Evolutionary conservation across 2,888 invertebrate genomes (phyloP).

Genomic region (Coleophora flavipennella): DNA sequence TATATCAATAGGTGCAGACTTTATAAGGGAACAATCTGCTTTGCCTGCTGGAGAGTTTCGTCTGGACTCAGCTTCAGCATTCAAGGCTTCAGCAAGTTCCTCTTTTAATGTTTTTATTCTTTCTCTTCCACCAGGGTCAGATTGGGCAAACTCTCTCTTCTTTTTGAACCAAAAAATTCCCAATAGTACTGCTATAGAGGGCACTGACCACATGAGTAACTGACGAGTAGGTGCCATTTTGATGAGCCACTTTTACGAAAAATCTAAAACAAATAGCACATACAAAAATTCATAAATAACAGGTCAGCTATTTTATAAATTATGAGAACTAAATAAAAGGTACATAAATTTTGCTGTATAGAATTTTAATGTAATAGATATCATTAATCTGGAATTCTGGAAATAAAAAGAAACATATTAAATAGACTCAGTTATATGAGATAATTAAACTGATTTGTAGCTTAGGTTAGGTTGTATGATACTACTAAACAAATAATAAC

Average conservation of each 20-base stretch:
- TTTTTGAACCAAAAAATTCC: slow-evolving; percentile 88
- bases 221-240: slow-evolving; percentile 86
- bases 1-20: slow-evolving; percentile 80
- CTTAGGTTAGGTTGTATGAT: no score
- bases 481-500: no score
- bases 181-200: slow-evolving; percentile 84
- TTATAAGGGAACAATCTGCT: slow-evolving; percentile 60
- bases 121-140: slow-evolving; percentile 81
- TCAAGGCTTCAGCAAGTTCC: slow-evolving; percentile 62
- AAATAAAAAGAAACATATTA: no score
- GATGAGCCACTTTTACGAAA: slow-evolving; percentile 78
- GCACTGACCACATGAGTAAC: slow-evolving; percentile 83
- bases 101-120: slow-evolving; percentile 60
- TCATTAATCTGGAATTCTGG: no score
- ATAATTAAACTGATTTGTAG: no score
- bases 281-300: not conserved
- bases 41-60: slow-evolving; percentile 59
- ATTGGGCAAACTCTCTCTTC: slow-evolving; percentile 80
- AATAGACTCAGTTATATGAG: no score
- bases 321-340: no score
- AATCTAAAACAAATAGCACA: slow-evolving; percentile 57
- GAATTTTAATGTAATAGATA: no score
- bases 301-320: not conserved
- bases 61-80: slow-evolving; percentile 48
- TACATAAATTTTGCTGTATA: no score